Conservation (phyloP, 2,797 vertebrate species). For the Rousettus madagascariensis region DNA sequence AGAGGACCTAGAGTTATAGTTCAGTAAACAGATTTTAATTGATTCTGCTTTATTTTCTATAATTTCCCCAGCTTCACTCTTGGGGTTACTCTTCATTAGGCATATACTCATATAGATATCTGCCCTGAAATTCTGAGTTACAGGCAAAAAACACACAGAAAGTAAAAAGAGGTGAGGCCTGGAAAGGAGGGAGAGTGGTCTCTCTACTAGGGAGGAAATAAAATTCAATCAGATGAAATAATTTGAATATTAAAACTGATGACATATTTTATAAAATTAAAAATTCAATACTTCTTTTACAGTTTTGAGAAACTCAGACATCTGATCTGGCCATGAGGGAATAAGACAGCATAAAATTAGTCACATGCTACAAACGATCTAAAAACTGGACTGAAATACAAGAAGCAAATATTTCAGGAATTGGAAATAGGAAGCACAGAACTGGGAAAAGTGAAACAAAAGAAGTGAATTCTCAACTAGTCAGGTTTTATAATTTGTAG, state of each 20-base stretch:
- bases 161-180: neutral
- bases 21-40: conserved; percentile 1
- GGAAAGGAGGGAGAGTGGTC: neutral
- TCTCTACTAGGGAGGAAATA: neutral
- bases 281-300: neutral
- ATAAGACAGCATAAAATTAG: neutral
- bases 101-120: neutral
- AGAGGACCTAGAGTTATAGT: neutral
- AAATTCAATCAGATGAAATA: neutral
- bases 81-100: neutral
- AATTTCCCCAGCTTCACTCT: neutral
- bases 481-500: neutral
- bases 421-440: neutral
- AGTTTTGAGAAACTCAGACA: neutral
- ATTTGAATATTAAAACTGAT: neutral
- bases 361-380: neutral
- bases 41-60: neutral
- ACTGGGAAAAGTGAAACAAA: neutral
- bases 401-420: neutral
- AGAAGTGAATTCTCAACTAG: neutral
- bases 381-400: neutral
- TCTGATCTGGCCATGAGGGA: neutral
- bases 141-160: neutral
- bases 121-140: neutral
- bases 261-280: neutral